Base-by-base conservation (phyloP, 2,113 vertebrate genomes). In the Tenebrosternarchus preto region DNA sequence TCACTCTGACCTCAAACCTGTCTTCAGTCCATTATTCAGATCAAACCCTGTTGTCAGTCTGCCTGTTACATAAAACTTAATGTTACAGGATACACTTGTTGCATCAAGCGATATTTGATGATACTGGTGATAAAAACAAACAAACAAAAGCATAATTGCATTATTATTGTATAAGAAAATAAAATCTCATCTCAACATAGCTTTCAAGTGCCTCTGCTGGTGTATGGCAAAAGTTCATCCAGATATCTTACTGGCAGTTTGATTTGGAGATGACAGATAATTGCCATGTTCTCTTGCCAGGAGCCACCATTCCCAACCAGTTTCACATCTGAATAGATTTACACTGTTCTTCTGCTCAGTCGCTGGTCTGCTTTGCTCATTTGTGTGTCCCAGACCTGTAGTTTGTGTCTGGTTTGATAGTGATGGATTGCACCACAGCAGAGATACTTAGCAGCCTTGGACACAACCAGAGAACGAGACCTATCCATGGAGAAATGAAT, bases 401-500 rank as follows among this genome's bases (percentile, higher is more conserved):
- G 63, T 31, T 63, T 60, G 20, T 50, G 6, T 46, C 60, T 57
- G 78, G 61, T 73, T 81, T 76, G 73, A 76, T 43, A 43, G 72
- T 76, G 73, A 76, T 76, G 60, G 80, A 72, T 63, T 56, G 31
- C 25, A 46, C 67, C 11, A 27, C 75, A 33, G 53, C n/a, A 53
- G 46, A 78, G 76, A 39, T 77, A 56, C 76, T 77, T 77, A 67
- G 57, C 46, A 33, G 76, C 64, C 76, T 77, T 43, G 29, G n/a
- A 69, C 50, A 64, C 61, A 78, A 43, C 29, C 25, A 53, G 46
- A 33, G 64, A 69, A 69, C n/a, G 60, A 55, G 25, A 53, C 20
- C 25, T 73, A 9, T 66, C 74, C 78, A 27, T 31, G 20, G 78
- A 81, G 68, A 68, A 80, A 80, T 84, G 57, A 81, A 68, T 57